Conservation (phyloP, 2,113 vertebrate genomes). For the Gavia stellata region DNA sequence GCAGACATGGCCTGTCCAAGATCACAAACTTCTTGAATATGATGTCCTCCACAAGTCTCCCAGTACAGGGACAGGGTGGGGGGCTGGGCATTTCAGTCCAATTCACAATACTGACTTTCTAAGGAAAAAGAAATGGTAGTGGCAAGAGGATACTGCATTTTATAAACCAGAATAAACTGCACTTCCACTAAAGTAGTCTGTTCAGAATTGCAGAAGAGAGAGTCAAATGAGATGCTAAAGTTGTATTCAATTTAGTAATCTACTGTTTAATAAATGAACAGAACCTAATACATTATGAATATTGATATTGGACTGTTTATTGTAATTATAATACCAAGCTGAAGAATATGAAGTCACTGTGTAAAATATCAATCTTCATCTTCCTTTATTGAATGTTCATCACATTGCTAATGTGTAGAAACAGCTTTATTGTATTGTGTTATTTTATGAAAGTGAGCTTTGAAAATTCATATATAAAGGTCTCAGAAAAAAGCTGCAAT, state of each 20-base stretch:
- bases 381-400: neutral
- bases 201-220: neutral
- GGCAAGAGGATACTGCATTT: neutral
- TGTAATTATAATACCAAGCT: neutral
- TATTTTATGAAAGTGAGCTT: neutral
- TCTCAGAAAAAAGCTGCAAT: neutral
- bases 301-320: neutral
- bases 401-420: neutral
- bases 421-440: neutral
- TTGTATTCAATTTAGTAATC: neutral
- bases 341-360: neutral
- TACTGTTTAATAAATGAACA: neutral
- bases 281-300: neutral
- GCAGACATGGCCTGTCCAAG: neutral
- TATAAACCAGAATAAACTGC: neutral
- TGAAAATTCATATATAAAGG: neutral
- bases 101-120: neutral
- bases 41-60: fast-evolving
- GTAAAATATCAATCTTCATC: neutral
- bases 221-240: neutral
- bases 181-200: neutral
- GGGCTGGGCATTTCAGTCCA: neutral
- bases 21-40: neutral
- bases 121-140: neutral
- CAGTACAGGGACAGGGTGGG: neutral